Base-by-base conservation (phyloP, 2,797 vertebrate genomes). In the Myotis planiceps region DNA sequence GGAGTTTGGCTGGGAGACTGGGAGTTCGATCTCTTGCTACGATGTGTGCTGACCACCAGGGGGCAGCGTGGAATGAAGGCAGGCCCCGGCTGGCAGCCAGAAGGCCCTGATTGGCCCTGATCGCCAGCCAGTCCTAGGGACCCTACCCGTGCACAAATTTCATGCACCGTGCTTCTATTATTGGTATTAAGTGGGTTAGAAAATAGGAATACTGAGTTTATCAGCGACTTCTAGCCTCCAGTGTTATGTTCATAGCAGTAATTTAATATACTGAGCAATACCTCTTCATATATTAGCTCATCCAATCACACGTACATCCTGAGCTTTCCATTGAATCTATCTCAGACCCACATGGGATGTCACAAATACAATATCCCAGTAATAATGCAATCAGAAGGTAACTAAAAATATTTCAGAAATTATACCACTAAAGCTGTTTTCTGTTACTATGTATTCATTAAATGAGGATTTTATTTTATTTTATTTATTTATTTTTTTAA, bases 351-450 rank as follows among this genome's bases (percentile, higher is more conserved):
- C 42, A 18, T 94, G 58, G 16, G 42, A 92, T 65, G 34, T 49
- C 76, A 83, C 23, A 75, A 88, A 79, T 29, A 89, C 3, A 75
- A 12, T 32, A 81, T 7, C 37, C 39, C 51, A 55, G 7, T 69
- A 90, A 92, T 9, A 39, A 65, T 55, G 25, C 14, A 69, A 47
- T 32, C 10, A 80, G 86, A 88, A 84, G 0, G 25, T 47, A 95
- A 88, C 29, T 27, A 34, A 74, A 58, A 82, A 65, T 72, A 84
- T 23, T 90, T 81, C 39, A 92, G 16, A 83, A 78, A 92, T 87
- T 69, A 68, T 34, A 55, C 6, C 9, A 49, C 25, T 65, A 58
- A 63, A 81, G n/a, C 34, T 68, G 27, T 88, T 84, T 75, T 76
- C 14, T 85, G 55, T 81, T 88, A 87, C 37, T 83, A 68, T 16